These are phyloP conservation scores for Origma solitaria DNA, from an alignment of 2,113 vertebrate genomes.

Conservation along the genomic window DNA sequence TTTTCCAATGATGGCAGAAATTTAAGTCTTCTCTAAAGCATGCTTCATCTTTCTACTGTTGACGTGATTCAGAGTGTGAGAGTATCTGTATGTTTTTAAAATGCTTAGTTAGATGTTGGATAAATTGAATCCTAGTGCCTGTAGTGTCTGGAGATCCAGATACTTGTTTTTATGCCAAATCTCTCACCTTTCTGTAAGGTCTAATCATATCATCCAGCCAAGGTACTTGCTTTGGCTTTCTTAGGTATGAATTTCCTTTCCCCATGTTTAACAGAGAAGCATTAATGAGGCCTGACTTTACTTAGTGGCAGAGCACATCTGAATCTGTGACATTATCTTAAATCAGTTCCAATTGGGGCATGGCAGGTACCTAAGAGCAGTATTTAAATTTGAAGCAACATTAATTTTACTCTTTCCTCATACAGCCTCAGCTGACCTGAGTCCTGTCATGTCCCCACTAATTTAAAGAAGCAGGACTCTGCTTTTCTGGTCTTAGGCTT, in stretches of 20 bases:
- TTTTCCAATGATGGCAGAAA: not conserved
- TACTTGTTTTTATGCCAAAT: not conserved
- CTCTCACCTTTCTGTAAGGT: not conserved
- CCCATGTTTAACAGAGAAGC: not conserved
- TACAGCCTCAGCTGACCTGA: not conserved
- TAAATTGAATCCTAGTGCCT: not conserved
- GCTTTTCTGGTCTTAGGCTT: not conserved
- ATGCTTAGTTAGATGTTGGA: not conserved
- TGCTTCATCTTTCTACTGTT: not conserved
- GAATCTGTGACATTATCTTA: not conserved
- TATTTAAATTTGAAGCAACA: not conserved
- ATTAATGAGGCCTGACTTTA: not conserved
- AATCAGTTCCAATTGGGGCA: not conserved
- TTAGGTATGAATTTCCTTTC: not conserved
- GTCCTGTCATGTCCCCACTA: not conserved
- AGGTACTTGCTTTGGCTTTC: not conserved
- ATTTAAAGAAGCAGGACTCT: not conserved
- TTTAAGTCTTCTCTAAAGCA: not conserved
- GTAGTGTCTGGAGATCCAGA: not conserved
- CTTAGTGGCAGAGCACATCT: not conserved
- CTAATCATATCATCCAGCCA: not conserved
- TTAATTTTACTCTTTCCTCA: not conserved
- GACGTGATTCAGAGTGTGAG: not conserved
- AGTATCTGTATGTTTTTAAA: not conserved
- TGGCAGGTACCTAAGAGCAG: not conserved